Conservation (phyloP, 2,797 vertebrate species). For the Hipposideros larvatus region DNA sequence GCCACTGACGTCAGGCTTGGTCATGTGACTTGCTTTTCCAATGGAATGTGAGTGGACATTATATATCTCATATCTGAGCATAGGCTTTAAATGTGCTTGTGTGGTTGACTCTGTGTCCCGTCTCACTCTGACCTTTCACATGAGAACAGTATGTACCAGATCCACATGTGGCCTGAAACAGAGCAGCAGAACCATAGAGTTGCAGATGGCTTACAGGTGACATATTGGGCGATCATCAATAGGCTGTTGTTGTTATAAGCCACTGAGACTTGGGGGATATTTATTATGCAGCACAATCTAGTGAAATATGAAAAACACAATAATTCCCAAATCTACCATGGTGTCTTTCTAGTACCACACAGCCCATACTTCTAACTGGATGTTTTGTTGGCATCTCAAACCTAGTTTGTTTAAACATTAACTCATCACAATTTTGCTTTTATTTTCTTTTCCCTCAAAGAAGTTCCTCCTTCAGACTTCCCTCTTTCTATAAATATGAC, state of each 20-base stretch:
- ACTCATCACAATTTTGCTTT: conserved; percentile 62
- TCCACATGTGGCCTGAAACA: not conserved
- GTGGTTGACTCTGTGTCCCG: not conserved
- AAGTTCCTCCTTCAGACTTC: conserved; percentile 77
- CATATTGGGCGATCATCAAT: not conserved
- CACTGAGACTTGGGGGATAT: not conserved
- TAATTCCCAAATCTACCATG: not conserved
- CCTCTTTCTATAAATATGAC: conserved; percentile 80
- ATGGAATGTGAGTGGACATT: not conserved
- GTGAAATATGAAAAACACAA: not conserved
- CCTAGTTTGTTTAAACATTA: conserved; percentile 77
- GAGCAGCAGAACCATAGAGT: not conserved
- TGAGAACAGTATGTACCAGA: not conserved
- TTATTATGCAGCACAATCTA: conserved; percentile 43
- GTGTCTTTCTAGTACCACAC: not conserved
- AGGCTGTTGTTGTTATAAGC: not conserved
- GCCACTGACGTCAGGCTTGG: not conserved
- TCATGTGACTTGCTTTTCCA: not conserved
- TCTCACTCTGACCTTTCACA: conserved; percentile 1
- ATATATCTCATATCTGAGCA: not conserved
- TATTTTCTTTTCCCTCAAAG: conserved; percentile 50
- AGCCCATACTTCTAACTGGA: not conserved
- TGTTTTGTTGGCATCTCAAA: conserved; percentile 4
- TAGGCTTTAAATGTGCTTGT: not conserved
- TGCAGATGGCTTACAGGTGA: not conserved